Percentiles rank a stretch among this genome's conserved stretches.
Evolutionary conservation across 2,888 invertebrate species (phyloP).

Genomic region (Melinaea marsaeus): DNA sequence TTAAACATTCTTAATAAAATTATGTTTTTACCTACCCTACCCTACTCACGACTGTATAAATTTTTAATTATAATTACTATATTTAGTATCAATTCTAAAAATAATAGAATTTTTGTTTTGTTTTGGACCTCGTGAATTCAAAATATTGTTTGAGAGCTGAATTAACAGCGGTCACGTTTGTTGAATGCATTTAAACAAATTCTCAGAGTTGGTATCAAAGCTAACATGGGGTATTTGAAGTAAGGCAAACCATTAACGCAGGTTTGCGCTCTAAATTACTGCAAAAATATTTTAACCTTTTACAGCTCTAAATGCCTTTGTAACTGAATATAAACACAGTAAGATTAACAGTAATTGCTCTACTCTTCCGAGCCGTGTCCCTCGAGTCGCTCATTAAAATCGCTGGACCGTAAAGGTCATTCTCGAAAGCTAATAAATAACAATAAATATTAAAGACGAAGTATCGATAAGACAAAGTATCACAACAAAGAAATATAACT

Average conservation of each 20-base stretch:
- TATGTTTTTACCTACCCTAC: no score
- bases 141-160: background rate
- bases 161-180: background rate
- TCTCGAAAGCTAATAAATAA: conserved; percentile 29
- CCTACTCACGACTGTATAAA: no score
- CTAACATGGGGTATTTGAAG: background rate
- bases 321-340: conserved; percentile 8
- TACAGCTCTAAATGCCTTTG: conserved; percentile 1
- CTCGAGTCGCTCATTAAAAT: conserved; percentile 28
- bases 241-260: background rate
- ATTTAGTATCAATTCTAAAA: background rate
- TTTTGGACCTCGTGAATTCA: background rate
- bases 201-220: background rate
- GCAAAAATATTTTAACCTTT: background rate
- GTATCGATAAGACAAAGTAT: conserved; percentile 16
- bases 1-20: no score
- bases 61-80: no score
- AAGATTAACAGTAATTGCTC: conserved; percentile 27
- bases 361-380: conserved; percentile 24
- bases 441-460: conserved; percentile 22
- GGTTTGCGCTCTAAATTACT: background rate
- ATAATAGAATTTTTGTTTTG: background rate
- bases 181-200: background rate
- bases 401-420: conserved; percentile 27
- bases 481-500: background rate